Base-by-base conservation (phyloP, 2,113 vertebrate genomes). In the Nerophis ophidion region DNA sequence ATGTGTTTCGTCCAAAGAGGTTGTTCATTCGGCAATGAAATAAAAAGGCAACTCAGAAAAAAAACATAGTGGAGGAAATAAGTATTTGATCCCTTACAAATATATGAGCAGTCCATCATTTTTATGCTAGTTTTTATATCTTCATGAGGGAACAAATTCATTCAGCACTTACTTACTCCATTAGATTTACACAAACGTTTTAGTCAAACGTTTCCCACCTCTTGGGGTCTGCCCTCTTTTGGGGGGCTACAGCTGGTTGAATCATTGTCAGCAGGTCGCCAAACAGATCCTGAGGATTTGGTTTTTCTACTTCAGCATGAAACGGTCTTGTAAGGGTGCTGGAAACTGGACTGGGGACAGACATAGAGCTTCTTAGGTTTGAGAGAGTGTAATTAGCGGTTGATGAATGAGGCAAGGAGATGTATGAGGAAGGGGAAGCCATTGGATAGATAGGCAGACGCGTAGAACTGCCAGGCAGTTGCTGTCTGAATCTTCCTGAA, bases 141-240 rank as follows among this genome's bases (percentile, higher is more conserved):
- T 48, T 7, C 7, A 48, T 48, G 47, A 48, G 12, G 47, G 47
- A n/a, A 48, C 5, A 6, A 48, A n/a, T 3, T n/a, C 26, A 26
- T 3, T 26, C 26, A 26, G 26, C 26, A 26, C 26, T 26, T 26
- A 26, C 26, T 26, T 26, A 26, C 26, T 26, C 26, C 26, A 26
- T 26, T 26, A 26, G 26, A 17, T 56, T 38, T 14, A 48, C 40
- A 59, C 38, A 65, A 47, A 72, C 53, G 12, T 34, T 57, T 84
- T 65, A 92, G 82, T 99, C 96, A 64, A 99, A 99, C 7, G 95
- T 99, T 80, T 98, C 96, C 97, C 97, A 99, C 57, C 82, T 92
- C 74, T 87, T 91, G 58, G 94, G 92, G 48, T 96, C 95, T 14
- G 92, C 93, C 17, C 92, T 94, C 79, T 90, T 88, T 7, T 92